Conservation (phyloP, 2,113 vertebrate species). For the Pontoporia blainvillei region DNA sequence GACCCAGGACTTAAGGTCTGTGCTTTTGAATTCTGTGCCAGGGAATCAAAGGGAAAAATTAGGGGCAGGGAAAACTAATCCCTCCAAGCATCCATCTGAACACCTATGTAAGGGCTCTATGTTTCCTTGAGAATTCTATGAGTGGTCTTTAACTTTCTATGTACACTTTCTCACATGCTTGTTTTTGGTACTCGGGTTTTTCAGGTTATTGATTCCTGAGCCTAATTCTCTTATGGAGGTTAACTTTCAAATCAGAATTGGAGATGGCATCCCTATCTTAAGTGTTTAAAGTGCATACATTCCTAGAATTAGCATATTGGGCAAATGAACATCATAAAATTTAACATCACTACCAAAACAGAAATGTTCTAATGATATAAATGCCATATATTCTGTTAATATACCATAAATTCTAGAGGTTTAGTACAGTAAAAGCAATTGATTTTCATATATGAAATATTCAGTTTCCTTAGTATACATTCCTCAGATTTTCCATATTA, state of each 20-base stretch:
- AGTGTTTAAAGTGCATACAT: not conserved
- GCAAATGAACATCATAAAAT: not conserved
- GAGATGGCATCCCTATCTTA: not conserved
- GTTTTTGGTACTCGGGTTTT: not conserved
- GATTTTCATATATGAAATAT: not conserved
- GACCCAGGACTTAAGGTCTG: not conserved
- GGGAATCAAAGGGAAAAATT: not conserved
- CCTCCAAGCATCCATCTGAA: not conserved
- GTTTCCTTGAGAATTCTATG: not conserved
- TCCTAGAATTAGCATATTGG: not conserved
- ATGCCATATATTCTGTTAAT: not conserved
- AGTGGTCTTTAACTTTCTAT: not conserved
- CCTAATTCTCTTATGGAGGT: not conserved
- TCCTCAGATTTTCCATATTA: slow-evolving; percentile 9
- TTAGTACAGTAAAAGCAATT: not conserved
- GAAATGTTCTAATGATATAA: not conserved
- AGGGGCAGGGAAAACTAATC: not conserved
- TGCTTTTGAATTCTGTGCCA: not conserved
- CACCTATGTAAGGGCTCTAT: rapidly evolving
- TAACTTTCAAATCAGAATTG: not conserved
- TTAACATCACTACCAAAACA: not conserved
- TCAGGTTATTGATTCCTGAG: not conserved
- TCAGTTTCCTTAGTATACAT: not conserved
- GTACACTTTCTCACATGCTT: not conserved
- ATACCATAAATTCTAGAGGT: not conserved